Conservation (phyloP, 2,113 vertebrate species). For the Astur gentilis region DNA sequence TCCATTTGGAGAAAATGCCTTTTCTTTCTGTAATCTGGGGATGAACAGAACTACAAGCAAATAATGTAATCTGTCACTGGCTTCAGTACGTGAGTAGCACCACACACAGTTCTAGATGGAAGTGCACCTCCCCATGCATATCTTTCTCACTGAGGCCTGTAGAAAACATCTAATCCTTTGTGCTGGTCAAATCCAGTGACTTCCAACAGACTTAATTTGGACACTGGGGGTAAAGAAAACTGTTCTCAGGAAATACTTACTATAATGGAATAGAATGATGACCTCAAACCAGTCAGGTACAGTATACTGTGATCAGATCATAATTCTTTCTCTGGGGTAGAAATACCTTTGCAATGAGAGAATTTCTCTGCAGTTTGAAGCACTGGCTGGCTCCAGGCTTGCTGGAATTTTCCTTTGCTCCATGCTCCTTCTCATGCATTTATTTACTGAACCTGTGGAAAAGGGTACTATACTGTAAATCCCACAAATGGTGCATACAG, state of each 20-base stretch:
- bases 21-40: background rate
- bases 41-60: background rate
- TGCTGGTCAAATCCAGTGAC: background rate
- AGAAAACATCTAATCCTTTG: background rate
- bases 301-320: background rate
- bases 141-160: background rate
- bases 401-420: constrained; percentile 49
- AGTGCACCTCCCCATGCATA: background rate
- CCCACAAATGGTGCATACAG: background rate
- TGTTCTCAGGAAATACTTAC: background rate
- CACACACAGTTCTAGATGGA: background rate
- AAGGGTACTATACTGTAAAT: background rate
- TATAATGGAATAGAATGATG: background rate
- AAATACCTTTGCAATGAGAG: background rate
- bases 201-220: background rate
- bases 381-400: background rate
- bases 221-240: background rate
- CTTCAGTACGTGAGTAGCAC: background rate
- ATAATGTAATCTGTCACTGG: rapidly evolving
- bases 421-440: background rate
- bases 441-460: background rate
- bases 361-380: background rate
- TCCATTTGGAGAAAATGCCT: background rate
- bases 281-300: background rate
- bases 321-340: background rate